Conservation (phyloP, 2,113 vertebrate species). For the Chaetodon trifascialis region DNA sequence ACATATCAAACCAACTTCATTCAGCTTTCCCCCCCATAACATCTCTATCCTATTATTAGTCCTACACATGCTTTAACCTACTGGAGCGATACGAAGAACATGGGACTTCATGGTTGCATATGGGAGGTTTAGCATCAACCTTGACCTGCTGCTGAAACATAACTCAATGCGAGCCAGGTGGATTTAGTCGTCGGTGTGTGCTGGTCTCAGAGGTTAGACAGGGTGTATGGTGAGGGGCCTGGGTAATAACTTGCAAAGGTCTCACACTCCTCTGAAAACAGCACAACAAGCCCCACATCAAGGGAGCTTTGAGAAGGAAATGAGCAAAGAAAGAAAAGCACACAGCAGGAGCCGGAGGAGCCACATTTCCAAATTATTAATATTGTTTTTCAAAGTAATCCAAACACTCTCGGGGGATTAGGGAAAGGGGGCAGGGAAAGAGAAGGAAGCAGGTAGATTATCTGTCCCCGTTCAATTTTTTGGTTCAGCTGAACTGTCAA, state of each 20-base stretch:
- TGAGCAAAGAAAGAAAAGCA: constrained; percentile 77
- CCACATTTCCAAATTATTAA: constrained; percentile 80
- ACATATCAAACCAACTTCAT: constrained; percentile 40
- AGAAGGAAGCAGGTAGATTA: constrained; percentile 73
- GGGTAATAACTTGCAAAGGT: constrained; percentile 70
- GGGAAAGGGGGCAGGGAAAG: constrained; percentile 37
- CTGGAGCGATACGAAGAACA: neutral
- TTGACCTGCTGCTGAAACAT: constrained; percentile 9
- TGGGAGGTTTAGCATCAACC: constrained; percentile 19
- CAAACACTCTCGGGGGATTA: constrained; percentile 73
- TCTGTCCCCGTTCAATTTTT: constrained; percentile 62
- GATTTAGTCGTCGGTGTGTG: constrained; percentile 26
- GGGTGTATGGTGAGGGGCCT: constrained; percentile 51
- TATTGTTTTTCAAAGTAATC: constrained; percentile 81
- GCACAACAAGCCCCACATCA: constrained; percentile 78
- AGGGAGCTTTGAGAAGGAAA: constrained; percentile 81
- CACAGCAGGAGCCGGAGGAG: constrained; percentile 72
- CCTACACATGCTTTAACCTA: neutral
- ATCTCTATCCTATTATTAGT: constrained; percentile 26
- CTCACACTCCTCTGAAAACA: constrained; percentile 75
- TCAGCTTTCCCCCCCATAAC: neutral
- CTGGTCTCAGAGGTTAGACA: constrained; percentile 53
- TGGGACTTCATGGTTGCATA: constrained; percentile 1
- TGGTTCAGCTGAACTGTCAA: constrained; percentile 66
- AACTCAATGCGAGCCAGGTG: constrained; percentile 40